phyloP scores from a whole-genome alignment of 2,113 vertebrate species.

The Indri indri region DNA sequence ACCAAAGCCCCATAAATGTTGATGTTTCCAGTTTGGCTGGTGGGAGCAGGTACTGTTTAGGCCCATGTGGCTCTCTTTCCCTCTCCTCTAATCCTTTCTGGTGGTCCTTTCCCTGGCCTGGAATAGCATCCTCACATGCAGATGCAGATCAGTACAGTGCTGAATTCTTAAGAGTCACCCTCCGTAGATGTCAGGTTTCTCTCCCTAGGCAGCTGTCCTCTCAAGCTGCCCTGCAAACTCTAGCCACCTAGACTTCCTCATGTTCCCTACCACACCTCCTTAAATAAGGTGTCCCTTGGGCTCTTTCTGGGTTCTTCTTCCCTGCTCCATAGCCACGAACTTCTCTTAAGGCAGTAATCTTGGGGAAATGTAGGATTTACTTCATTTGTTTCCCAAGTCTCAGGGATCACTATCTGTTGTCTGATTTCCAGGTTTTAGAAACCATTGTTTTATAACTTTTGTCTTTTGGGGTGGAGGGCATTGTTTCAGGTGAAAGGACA shows the following conservation, averaged over 20 bases:
- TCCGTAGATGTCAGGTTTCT: neutral
- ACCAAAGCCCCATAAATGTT: neutral
- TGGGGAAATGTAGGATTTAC: neutral
- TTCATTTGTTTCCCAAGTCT: neutral
- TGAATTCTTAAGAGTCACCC: neutral
- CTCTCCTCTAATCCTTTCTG: neutral
- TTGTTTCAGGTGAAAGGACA: neutral
- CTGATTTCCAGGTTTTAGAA: neutral
- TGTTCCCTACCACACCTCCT: neutral
- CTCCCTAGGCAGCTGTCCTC: neutral
- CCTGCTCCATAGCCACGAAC: neutral
- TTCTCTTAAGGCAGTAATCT: neutral
- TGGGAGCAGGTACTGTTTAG: neutral
- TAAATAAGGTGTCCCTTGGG: neutral
- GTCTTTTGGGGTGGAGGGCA: rapidly evolving
- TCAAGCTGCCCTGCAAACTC: neutral
- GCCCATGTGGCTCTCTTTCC: rapidly evolving
- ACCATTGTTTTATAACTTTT: neutral
- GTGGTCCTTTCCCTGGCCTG: neutral
- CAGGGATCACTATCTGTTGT: neutral
- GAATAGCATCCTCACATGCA: neutral
- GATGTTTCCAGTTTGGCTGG: neutral
- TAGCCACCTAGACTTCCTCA: neutral
- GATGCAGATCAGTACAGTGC: rapidly evolving
- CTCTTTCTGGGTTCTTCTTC: neutral